Evolutionary conservation across 1,140 invertebrate species (phyloP).

Genomic region (Trichogramma pretiosum): DNA sequence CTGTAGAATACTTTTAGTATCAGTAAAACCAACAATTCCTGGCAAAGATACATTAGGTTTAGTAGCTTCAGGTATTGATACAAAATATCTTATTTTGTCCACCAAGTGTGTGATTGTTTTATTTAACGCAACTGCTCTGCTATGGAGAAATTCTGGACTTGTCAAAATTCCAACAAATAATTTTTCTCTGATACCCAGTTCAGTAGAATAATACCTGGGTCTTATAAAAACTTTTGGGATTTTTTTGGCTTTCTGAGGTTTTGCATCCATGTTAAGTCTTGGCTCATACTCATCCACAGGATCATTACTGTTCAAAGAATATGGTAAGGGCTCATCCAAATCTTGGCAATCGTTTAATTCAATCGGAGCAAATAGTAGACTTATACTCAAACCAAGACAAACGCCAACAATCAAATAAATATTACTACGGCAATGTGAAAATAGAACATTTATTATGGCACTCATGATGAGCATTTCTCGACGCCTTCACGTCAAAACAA

Average conservation of each 20-base stretch:
- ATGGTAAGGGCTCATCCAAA: constrained; percentile 15
- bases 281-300: constrained; percentile 49
- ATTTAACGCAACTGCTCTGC: constrained; percentile 67
- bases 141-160: constrained; percentile 59
- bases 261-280: constrained; percentile 47
- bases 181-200: constrained; percentile 82
- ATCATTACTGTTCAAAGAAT: constrained; percentile 22
- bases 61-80: constrained; percentile 58
- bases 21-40: constrained; percentile 73
- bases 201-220: constrained; percentile 85
- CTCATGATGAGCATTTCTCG: too few species aligned
- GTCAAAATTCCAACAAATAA: constrained; percentile 79
- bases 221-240: constrained; percentile 53
- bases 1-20: constrained; percentile 61
- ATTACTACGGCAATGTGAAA: constrained; percentile 35
- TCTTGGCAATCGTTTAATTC: constrained; percentile 27
- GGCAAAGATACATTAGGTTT: constrained; percentile 61
- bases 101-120: constrained; percentile 69
- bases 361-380: constrained; percentile 33
- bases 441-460: constrained; percentile 31
- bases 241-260: constrained; percentile 46
- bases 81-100: constrained; percentile 68
- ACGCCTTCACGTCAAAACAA: too few species aligned
- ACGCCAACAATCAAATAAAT: constrained; percentile 38
- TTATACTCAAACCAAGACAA: constrained; percentile 38